Percentiles rank a stretch among this genome's conserved stretches.
Conservation (phyloP, 2,113 vertebrate genomes). For the Grus americana region DNA sequence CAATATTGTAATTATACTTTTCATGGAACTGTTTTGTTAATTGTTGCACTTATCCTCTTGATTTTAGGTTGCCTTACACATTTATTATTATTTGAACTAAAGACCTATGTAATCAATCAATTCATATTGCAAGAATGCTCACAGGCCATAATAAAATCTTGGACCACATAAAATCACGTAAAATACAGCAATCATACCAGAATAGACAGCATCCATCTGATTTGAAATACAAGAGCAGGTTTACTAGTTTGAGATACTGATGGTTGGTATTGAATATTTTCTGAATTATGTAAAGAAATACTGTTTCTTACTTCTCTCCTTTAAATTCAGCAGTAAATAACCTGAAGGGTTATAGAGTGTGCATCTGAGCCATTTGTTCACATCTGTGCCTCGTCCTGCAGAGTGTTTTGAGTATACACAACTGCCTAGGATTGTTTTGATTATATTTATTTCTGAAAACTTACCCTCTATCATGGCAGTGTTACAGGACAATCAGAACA, state of each 20-base stretch:
- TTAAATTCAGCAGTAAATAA: not conserved
- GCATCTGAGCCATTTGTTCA: not conserved
- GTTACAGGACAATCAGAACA: not conserved
- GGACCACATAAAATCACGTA: not conserved
- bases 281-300: not conserved
- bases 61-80: not conserved
- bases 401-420: not conserved
- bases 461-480: not conserved
- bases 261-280: not conserved
- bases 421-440: not conserved
- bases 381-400: not conserved
- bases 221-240: not conserved
- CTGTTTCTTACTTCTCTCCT: not conserved
- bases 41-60: not conserved
- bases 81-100: not conserved
- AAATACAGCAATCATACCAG: not conserved
- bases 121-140: not conserved
- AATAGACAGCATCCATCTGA: not conserved
- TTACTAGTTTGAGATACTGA: not conserved
- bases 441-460: conserved; percentile 27
- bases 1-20: not conserved
- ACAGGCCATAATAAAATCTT: not conserved
- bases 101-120: not conserved
- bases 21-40: not conserved
- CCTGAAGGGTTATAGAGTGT: not conserved